Conservation (phyloP, 1,140 invertebrate species). For the Spodoptera litura region DNA sequence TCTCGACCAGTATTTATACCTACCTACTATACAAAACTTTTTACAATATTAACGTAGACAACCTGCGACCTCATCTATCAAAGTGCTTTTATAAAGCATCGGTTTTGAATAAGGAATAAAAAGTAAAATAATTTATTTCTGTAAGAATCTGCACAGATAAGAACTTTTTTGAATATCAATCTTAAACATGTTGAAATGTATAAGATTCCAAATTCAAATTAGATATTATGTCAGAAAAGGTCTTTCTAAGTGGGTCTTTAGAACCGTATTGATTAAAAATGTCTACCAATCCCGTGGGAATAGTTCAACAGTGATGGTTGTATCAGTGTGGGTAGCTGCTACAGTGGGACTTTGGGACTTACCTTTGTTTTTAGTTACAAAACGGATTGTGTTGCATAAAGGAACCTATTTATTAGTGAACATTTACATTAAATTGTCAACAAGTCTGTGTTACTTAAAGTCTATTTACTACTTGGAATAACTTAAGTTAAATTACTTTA, state of each 20-base stretch:
- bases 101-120: conserved; percentile 41
- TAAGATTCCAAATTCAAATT: conserved; percentile 20
- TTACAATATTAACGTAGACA: conserved; percentile 47
- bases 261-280: background rate
- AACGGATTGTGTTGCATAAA: too few relatives aligned
- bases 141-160: conserved; percentile 18
- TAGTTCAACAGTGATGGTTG: too few relatives aligned
- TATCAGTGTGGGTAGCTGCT: too few relatives aligned
- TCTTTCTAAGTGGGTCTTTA: background rate
- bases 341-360: too few relatives aligned
- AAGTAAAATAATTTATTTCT: conserved; percentile 38
- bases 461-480: too few relatives aligned
- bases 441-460: too few relatives aligned
- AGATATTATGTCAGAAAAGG: background rate
- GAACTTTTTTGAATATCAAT: conserved; percentile 32
- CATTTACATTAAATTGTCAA: too few relatives aligned
- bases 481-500: too few relatives aligned
- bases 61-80: conserved; percentile 46
- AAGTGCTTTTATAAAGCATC: conserved; percentile 42
- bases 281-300: too few relatives aligned
- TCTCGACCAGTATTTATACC: conserved; percentile 22
- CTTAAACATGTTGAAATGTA: conserved; percentile 1
- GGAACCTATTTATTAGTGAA: too few relatives aligned
- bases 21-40: conserved; percentile 33
- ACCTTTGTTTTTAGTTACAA: too few relatives aligned